Base-by-base conservation (phyloP, 1,140 invertebrate species). In the Melitaea cinxia region DNA sequence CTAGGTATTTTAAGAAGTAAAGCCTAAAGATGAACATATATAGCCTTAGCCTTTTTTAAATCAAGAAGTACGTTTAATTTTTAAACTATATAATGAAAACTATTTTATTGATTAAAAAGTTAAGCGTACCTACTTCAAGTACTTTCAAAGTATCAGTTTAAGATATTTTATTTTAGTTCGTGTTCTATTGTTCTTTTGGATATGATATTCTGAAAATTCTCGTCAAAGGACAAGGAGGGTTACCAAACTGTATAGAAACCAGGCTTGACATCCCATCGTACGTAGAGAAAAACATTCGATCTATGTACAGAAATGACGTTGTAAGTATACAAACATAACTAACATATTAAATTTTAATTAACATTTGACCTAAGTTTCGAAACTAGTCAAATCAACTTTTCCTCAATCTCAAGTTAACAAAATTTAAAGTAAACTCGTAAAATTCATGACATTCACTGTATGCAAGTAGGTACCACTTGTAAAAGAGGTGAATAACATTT, bases 201-300 rank as follows among this genome's bases (percentile, higher is more conserved):
- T 85, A 85, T 49, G 85, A 91, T n/a, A 83, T 75, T 7, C 73
- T 83, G 0, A 89, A 85, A 55, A 82, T 91, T 35, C 65, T 81
- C 23, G 84, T 91, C 5, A 79, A 66, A 63, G 88, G 88, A 9
- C 72, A 88, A 67, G 88, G 88, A 14, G 88, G 88, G 17, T 56
- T 91, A n/a, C 88, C 88, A 0, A 87, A 89, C 54, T 85, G 84
- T 49, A 35, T 86, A 1, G 86, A 87, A 52, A 87, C 81, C 4
- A 81, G 88, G 42, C 78, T 89, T 0, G 88, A 91, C 62, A 76
- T 88, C 9, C 88, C 88, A 1, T 65, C 37, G 14, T 86, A 85
- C 50, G 62, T 80, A 4, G 80, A 87, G 26, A 85, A 68, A 54
- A 56, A 78, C 1, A 83, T 86, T 12, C 72, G 88, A 65, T 61